These are phyloP conservation scores for Helicoverpa armigera DNA, from an alignment of 1,140 invertebrate species.

Conservation along the genomic window DNA sequence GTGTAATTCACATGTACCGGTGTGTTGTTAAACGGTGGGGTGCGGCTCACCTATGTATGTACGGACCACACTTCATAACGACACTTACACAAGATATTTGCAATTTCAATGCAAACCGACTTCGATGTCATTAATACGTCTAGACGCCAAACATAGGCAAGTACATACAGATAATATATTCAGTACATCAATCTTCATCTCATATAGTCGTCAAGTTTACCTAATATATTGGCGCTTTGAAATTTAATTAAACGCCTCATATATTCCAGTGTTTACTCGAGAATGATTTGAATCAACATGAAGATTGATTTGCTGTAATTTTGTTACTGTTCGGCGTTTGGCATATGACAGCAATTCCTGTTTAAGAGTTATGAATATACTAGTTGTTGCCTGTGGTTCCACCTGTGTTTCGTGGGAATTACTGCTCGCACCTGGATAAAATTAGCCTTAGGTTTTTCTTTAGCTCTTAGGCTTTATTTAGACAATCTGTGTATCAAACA, in stretches of 20 bases:
- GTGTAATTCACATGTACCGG: constrained; percentile 61
- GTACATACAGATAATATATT: constrained; percentile 9
- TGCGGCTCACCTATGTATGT: constrained; percentile 83
- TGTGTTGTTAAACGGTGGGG: constrained; percentile 59
- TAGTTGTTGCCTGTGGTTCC: too few species aligned
- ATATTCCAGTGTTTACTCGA: not conserved
- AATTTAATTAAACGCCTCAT: constrained; percentile 14
- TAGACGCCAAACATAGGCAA: constrained; percentile 5
- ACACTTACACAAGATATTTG: not conserved
- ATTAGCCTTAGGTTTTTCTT: too few species aligned
- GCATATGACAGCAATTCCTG: too few species aligned
- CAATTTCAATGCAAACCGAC: not conserved
- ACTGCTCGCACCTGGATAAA: too few species aligned
- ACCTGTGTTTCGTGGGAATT: too few species aligned
- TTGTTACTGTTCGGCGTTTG: too few species aligned
- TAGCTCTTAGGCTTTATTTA: too few species aligned
- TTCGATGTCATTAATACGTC: constrained; percentile 15
- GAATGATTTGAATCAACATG: not conserved
- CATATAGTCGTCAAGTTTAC: not conserved
- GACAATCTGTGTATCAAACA: too few species aligned
- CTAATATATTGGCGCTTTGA: not conserved
- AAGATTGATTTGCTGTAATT: too few species aligned
- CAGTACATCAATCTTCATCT: constrained; percentile 26
- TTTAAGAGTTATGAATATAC: not conserved
- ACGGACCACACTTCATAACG: too few species aligned